Evolutionary conservation across 2,797 vertebrate genomes (phyloP), one percentile per base, ranked within the genome.

Genomic region (Taeniopygia guttata): DNA sequence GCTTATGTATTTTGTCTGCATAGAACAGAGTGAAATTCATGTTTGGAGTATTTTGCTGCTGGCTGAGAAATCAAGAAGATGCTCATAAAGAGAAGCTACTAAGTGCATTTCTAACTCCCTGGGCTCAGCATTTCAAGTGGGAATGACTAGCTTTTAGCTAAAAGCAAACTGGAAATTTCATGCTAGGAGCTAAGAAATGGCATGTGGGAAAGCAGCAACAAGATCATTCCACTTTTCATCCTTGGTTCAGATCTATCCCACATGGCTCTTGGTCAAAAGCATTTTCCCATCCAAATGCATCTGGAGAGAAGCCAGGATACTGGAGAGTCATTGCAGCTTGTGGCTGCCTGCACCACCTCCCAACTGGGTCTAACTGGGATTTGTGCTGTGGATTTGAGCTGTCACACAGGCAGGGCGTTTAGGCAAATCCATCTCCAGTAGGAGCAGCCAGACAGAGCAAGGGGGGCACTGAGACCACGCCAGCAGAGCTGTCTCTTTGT

Each of bases 221-320:
- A 62, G 87, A 49, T 84, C 49, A 26, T 27, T 18, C 58, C 81
- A 9, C 42, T 89, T 72, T 83, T 86, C 76, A 52, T 89, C 82
- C 62, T 40, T 52, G 32, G 10, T 92, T 78, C 66, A 56, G 79
- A 95, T 89, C 69, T 84, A 0, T 93, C 91, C 81, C 90, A 93
- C 43, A n/a, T 83, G 79, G 87, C 87, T 91, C 51, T 68, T 72
- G 92, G 55, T 93, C 69, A 85, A 72, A 92, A 91, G 60, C 73
- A 66, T 85, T 93, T 81, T 92, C 69, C 69, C 32, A 84, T 89
- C 89, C 69, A 75, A 32, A 77, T 21, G 7, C 16, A 74, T 54
- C 72, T 89, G 87, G 91, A 89, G 76, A 49, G 49, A 36, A 91
- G 64, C 75, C 87, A 95, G 78, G 45, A 83, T n/a, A 7, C 34